Evolutionary conservation across 2,888 invertebrate genomes (phyloP), one percentile per base, ranked within the genome.

Genomic region (Agonum fuliginosum): DNA sequence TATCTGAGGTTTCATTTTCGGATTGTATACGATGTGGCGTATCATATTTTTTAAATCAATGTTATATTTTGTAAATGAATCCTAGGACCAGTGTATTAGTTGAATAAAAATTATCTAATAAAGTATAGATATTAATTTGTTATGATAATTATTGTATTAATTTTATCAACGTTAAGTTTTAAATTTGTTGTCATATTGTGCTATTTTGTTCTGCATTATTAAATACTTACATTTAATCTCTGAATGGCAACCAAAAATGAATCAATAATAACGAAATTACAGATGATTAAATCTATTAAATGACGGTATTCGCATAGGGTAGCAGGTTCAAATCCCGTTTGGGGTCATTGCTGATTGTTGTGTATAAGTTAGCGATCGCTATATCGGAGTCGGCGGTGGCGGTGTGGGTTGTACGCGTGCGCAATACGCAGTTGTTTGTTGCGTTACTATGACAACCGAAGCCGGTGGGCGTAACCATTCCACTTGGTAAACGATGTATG

Each of bases 401-500:
- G 27, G 34, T 62, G 46, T 46, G 46, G 4, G n/a, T n/a, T 12
- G 17, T 4, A 46, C 46, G 46, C 46, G 22, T 12, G 43, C 58
- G 58, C 30, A 62, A 17, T 62, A 14, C 17, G 30, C 27, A 74
- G 74, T 74, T 74, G 80, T 83, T 83, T 82, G 82, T 81, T 80
- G 79, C 81, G 83, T 83, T 83, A 79, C 82, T 81, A 82, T 82
- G 81, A 80, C 79, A 81, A 83, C 76, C 76, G 41, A 30, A 69
- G 41, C 37, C 81, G 79, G 83, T 83, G 83, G 83, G 83, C 83
- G 83, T 83, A 83, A 82, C 83, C 78, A 46, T 37, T 37, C 37
- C n/a, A 4, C 37, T 37, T 12, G 37, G 37, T 48, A 30, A 65
- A 65, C 65, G 30, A 37, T 34, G 4, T 67, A 41, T 17, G 22